Conservation (phyloP, 1,140 invertebrate species). For the Eurosta solidaginis region DNA sequence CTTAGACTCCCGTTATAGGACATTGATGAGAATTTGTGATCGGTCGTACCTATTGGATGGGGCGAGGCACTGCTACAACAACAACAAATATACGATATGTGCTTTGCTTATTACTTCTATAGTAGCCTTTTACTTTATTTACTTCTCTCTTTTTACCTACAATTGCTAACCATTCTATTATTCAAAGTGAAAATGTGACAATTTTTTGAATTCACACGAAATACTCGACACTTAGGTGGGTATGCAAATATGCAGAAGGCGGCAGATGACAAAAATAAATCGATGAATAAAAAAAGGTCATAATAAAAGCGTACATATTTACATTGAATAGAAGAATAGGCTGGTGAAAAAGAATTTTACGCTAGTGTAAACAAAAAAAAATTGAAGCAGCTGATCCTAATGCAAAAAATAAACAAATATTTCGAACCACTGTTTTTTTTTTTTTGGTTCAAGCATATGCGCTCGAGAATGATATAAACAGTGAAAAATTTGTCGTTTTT, state of each 20-base stretch:
- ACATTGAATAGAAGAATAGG: constrained; percentile 8
- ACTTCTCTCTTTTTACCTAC: background rate
- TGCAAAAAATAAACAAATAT: background rate
- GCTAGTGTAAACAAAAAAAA: background rate
- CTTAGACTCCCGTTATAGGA: too few relatives aligned
- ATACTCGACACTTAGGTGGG: background rate
- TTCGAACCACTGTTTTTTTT: too few relatives aligned
- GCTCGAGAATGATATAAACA: too few relatives aligned
- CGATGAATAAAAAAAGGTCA: too few relatives aligned
- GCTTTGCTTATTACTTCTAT: too few relatives aligned
- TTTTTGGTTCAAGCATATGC: too few relatives aligned
- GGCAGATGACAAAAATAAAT: background rate
- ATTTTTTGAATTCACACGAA: constrained; percentile 9
- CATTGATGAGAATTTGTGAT: too few relatives aligned
- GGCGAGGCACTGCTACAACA: too few relatives aligned
- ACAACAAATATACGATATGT: too few relatives aligned
- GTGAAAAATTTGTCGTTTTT: too few relatives aligned
- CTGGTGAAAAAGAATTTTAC: background rate
- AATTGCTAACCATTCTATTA: background rate
- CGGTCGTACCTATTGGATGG: too few relatives aligned
- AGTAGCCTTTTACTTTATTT: background rate
- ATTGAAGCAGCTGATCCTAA: background rate
- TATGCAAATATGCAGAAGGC: background rate
- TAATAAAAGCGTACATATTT: background rate
- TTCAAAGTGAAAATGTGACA: constrained; percentile 12